phyloP scores from a whole-genome alignment of 2,888 invertebrate species.

The Epirrita christyi region DNA sequence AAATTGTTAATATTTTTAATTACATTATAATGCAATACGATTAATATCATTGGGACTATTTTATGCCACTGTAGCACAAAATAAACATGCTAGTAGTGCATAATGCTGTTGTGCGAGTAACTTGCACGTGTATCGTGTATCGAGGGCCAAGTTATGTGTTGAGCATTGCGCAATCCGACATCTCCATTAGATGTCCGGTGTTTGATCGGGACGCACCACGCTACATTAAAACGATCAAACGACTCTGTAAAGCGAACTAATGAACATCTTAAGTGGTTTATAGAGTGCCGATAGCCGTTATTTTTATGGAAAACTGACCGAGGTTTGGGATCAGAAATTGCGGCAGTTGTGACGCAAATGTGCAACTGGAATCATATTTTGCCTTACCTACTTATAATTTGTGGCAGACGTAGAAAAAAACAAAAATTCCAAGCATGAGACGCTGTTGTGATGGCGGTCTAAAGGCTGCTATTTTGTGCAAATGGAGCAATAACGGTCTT shows the following conservation, averaged over 20 bases:
- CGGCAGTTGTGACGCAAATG: conserved; percentile 43
- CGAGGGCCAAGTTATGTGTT: conserved; percentile 18
- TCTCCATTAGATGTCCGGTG: conserved; percentile 73
- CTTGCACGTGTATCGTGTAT: not conserved
- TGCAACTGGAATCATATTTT: conserved; percentile 15
- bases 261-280: conserved; percentile 81
- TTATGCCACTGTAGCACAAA: no score
- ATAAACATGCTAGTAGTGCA: no score
- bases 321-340: conserved; percentile 60
- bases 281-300: conserved; percentile 80
- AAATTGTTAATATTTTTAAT: no score
- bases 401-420: conserved; percentile 2
- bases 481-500: no score
- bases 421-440: no score
- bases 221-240: conserved; percentile 73
- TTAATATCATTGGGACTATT: no score
- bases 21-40: no score
- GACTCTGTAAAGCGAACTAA: conserved; percentile 68
- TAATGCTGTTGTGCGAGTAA: no score
- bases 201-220: conserved; percentile 47
- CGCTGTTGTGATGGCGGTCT: no score
- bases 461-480: no score
- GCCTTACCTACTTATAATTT: not conserved
- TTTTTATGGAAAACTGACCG: conserved; percentile 73
- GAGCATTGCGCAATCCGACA: conserved; percentile 49